Evolutionary conservation across 30 jellyfish, hydroid and myxozoan genomes (phyloP).

Genomic region (Hydractinia echinata): DNA sequence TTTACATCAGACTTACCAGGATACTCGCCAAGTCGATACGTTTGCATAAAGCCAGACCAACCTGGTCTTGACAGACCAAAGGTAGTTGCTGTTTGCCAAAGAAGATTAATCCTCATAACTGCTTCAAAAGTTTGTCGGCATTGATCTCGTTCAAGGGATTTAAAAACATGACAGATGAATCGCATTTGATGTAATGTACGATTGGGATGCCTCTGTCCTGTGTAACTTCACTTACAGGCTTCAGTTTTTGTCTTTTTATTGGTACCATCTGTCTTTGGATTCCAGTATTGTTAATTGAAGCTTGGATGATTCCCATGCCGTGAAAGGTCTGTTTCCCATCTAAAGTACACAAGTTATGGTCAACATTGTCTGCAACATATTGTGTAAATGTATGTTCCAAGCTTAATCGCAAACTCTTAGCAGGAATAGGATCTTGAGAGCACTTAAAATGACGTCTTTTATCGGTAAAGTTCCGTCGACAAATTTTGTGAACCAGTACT

Average conservation of each 20-base stretch:
- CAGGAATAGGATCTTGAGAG: no score
- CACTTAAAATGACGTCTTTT: no score
- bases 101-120: constrained; percentile 21
- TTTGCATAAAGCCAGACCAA: constrained; percentile 53
- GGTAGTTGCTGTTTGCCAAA: constrained; percentile 27
- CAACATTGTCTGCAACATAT: constrained; percentile 46
- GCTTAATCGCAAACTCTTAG: no score
- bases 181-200: constrained; percentile 11
- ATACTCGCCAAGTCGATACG: background rate
- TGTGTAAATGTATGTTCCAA: constrained; percentile 2
- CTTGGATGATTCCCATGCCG: constrained; percentile 43
- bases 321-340: constrained; percentile 45
- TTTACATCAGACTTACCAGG: constrained; percentile 40
- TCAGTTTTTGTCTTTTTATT: constrained; percentile 3
- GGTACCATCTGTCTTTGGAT: background rate
- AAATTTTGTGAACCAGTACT: no score
- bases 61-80: constrained; percentile 33
- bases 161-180: constrained; percentile 8
- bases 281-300: background rate
- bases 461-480: no score
- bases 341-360: constrained; percentile 40
- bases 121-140: background rate
- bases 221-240: background rate
- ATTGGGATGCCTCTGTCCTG: constrained; percentile 34
- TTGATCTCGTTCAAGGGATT: constrained; percentile 23